Conservation (phyloP, 1,140 invertebrate genomes). For the Ceratina australensis region DNA sequence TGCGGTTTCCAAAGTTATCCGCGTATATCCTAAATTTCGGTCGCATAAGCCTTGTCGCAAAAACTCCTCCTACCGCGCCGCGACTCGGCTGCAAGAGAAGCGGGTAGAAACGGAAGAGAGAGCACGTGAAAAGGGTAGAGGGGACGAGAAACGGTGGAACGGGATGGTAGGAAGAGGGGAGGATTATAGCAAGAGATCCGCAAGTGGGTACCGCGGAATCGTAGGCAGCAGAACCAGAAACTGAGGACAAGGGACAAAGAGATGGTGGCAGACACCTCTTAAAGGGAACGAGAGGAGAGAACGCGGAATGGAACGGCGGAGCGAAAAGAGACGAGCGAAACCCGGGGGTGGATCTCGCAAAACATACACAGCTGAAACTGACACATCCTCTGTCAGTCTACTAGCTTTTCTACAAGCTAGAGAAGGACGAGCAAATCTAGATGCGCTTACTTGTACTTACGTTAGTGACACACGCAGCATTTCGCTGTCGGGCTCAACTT, state of each 20-base stretch:
- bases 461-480: constrained; percentile 66
- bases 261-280: constrained; percentile 16
- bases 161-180: neutral
- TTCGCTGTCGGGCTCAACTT: constrained; percentile 59
- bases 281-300: neutral
- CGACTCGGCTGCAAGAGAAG: constrained; percentile 7
- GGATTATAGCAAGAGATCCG: constrained; percentile 53
- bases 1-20: constrained; percentile 50
- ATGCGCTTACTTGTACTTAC: constrained; percentile 60
- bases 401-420: constrained; percentile 59
- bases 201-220: constrained; percentile 47
- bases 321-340: constrained; percentile 54
- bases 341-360: constrained; percentile 57
- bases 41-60: constrained; percentile 51
- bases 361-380: constrained; percentile 64
- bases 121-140: neutral
- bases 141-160: neutral
- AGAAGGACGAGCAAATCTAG: constrained; percentile 67
- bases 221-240: constrained; percentile 25
- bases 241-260: constrained; percentile 43
- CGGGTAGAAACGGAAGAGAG: neutral
- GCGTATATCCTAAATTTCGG: constrained; percentile 54
- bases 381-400: constrained; percentile 63
- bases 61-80: constrained; percentile 29
- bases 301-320: neutral